Conservation (phyloP, 2,797 vertebrate genomes). For the Cyprinella venusta region DNA sequence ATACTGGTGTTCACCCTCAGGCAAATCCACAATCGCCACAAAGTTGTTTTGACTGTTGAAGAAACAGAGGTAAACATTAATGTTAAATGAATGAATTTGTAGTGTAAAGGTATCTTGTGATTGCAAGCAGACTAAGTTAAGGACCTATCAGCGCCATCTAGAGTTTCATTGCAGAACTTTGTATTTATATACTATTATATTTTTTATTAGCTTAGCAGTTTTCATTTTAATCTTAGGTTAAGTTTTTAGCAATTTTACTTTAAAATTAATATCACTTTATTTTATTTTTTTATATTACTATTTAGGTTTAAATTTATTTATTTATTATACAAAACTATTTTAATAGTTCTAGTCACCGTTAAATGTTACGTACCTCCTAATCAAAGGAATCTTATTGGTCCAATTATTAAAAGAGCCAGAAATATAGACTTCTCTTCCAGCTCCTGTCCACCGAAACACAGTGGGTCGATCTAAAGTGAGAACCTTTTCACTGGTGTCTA, state of each 20-base stretch:
- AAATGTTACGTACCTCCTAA: conserved; percentile 81
- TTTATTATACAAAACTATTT: neutral
- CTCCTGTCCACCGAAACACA: conserved; percentile 96
- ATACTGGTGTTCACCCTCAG: conserved; percentile 98
- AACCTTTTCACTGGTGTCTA: conserved; percentile 89
- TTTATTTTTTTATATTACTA: neutral
- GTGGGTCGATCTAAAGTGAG: conserved; percentile 88
- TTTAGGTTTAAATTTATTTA: neutral
- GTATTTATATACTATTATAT: neutral
- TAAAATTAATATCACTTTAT: no score
- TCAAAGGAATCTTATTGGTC: conserved; percentile 93
- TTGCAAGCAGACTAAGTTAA: neutral
- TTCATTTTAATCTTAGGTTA: neutral
- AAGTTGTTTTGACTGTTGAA: conserved; percentile 94
- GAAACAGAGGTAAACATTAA: conserved; percentile 25
- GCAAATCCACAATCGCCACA: conserved; percentile 95
- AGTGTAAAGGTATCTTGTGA: neutral
- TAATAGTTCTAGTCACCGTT: neutral
- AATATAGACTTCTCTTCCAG: conserved; percentile 92
- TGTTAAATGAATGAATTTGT: neutral
- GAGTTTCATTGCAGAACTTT: neutral
- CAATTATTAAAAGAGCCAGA: conserved; percentile 98
- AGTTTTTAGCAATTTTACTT: neutral
- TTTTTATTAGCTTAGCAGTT: neutral
- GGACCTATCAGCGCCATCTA: neutral